A percentile compares a stretch with the other conserved stretches of the same genome.
Evolutionary conservation across 2,113 vertebrate genomes (phyloP).

Genomic region (Rhinichthys klamathensis): DNA sequence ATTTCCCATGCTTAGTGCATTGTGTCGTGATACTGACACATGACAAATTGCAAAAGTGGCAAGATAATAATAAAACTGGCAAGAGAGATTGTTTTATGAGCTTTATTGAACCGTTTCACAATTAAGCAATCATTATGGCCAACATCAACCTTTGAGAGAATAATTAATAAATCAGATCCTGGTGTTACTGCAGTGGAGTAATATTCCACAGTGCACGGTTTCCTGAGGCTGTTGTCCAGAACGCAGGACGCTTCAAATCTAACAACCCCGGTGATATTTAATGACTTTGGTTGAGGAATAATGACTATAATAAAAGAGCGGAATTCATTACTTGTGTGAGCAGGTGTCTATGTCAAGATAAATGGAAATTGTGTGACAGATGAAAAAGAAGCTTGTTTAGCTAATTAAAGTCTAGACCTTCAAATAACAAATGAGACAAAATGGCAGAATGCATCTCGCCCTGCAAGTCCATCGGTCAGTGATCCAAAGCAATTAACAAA

Average conservation of each 20-base stretch:
- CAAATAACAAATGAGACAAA: conserved; percentile 69
- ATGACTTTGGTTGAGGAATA: conserved; percentile 60
- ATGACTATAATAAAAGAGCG: conserved; percentile 53
- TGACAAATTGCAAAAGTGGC: neutral
- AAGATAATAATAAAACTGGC: neutral
- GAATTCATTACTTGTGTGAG: conserved; percentile 61
- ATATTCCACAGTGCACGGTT: conserved; percentile 4
- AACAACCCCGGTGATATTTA: conserved; percentile 63
- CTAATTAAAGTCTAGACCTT: conserved; percentile 75
- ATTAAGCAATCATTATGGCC: neutral
- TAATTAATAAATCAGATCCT: conserved; percentile 3
- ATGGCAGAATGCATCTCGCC: conserved; percentile 56
- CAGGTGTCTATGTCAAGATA: conserved; percentile 69
- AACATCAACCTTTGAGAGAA: neutral
- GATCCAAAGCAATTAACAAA: conserved; percentile 52
- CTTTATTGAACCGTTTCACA: neutral
- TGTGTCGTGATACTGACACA: neutral
- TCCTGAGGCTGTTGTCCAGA: neutral
- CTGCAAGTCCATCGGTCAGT: conserved; percentile 47
- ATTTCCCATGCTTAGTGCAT: neutral
- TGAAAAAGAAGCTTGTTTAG: conserved; percentile 65
- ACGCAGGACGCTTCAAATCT: neutral
- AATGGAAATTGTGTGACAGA: conserved; percentile 72
- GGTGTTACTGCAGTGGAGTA: neutral
- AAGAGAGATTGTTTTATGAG: conserved; percentile 4